These are phyloP conservation scores for Oligia latruncula DNA, from an alignment of 2,888 invertebrate genomes.

Conservation along the genomic window DNA sequence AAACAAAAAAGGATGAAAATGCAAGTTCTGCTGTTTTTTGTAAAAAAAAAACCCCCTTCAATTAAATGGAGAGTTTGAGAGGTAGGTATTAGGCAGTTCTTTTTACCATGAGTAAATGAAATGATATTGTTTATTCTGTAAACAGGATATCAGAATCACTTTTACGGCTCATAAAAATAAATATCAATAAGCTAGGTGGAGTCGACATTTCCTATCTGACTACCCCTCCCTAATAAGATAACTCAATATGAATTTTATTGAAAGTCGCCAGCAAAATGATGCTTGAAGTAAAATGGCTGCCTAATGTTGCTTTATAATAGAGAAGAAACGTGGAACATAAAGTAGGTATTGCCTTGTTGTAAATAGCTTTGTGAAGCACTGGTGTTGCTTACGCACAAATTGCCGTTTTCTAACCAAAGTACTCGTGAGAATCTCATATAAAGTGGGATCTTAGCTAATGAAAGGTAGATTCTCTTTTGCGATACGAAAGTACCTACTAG, in stretches of 20 bases:
- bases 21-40: too few relatives aligned
- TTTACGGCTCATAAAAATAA: not conserved
- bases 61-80: not conserved
- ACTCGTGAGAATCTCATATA: conserved; percentile 32
- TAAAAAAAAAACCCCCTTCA: too few relatives aligned
- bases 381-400: conserved; percentile 63
- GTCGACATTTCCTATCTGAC: not conserved
- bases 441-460: conserved; percentile 8
- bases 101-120: not conserved
- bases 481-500: not conserved
- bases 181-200: not conserved
- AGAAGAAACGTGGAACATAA: conserved; percentile 1
- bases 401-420: conserved; percentile 32
- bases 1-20: too few relatives aligned
- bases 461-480: conserved; percentile 26
- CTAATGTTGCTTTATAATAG: not conserved
- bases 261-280: not conserved
- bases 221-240: not conserved
- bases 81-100: not conserved
- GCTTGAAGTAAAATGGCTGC: not conserved
- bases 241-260: not conserved
- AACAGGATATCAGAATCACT: not conserved
- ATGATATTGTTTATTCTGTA: not conserved
- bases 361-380: conserved; percentile 58
- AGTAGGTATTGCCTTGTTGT: conserved; percentile 13